Percentiles rank a stretch among this genome's conserved stretches.
Evolutionary conservation across 2,797 vertebrate species (phyloP).

Genomic region (Emys orbicularis): DNA sequence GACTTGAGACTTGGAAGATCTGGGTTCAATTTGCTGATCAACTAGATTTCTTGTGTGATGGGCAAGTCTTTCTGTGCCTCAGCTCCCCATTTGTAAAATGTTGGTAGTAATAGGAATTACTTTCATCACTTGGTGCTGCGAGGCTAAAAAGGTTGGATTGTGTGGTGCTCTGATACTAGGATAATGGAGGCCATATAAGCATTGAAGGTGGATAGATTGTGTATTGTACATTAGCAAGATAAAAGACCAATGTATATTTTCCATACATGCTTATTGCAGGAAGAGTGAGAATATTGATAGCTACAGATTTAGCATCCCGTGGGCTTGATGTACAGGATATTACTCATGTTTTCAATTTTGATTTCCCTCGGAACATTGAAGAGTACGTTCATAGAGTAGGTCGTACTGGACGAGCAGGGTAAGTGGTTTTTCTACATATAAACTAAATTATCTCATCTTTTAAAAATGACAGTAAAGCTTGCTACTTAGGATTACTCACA

Average conservation of each 20-base stretch:
- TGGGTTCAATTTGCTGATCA: background rate
- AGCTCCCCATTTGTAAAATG: background rate
- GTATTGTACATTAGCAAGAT: background rate
- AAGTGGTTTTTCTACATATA: constrained; percentile 31
- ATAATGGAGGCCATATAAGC: background rate
- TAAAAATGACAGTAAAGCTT: background rate
- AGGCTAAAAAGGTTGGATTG: background rate
- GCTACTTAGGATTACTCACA: background rate
- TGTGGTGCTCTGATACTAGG: background rate
- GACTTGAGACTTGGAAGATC: background rate
- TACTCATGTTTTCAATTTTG: constrained; percentile 95
- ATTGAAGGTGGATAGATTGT: background rate
- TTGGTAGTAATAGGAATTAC: background rate
- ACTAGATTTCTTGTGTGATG: background rate
- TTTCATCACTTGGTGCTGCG: background rate
- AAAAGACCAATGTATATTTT: background rate
- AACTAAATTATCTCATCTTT: background rate
- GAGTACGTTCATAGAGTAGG: constrained; percentile 97
- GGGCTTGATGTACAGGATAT: constrained; percentile 95
- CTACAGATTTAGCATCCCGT: constrained; percentile 95
- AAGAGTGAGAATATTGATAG: constrained; percentile 92
- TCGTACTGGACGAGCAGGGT: constrained; percentile 97
- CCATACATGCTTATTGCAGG: constrained; percentile 78
- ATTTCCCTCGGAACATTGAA: constrained; percentile 96
- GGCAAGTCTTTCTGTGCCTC: background rate